A percentile compares a stretch with the other conserved stretches of the same genome.
Evolutionary conservation across 2,888 invertebrate genomes (phyloP).

Genomic region (Parnassius glacialis): DNA sequence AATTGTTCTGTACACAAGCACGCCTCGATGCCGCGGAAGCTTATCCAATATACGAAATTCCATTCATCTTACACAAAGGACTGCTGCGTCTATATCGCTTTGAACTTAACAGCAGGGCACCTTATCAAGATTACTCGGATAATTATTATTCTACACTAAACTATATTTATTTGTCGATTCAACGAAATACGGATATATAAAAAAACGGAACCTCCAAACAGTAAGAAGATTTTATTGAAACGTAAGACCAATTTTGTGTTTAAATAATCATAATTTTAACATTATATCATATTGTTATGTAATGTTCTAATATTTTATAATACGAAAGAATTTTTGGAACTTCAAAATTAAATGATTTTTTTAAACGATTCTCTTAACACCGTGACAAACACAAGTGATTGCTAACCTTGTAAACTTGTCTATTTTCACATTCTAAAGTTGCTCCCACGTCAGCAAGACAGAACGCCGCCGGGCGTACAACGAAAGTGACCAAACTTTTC

Average conservation of each 20-base stretch:
- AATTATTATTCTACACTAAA: not conserved
- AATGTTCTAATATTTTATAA: not conserved
- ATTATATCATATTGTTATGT: not conserved
- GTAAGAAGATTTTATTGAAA: not conserved
- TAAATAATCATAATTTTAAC: not conserved
- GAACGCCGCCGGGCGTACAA: conserved; percentile 42
- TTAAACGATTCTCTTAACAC: too few species aligned
- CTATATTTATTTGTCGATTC: not conserved
- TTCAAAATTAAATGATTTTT: too few species aligned
- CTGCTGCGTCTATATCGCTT: conserved; percentile 60
- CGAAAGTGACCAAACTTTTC: conserved; percentile 61
- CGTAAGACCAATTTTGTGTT: too few species aligned
- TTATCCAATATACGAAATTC: conserved; percentile 73
- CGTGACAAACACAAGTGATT: conserved; percentile 32
- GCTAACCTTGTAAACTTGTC: conserved; percentile 61
- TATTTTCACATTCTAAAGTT: conserved; percentile 64
- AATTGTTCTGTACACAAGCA: conserved; percentile 65
- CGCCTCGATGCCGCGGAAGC: conserved; percentile 45
- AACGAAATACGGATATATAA: not conserved
- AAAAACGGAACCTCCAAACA: not conserved
- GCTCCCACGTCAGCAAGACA: conserved; percentile 38
- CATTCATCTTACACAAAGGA: conserved; percentile 67
- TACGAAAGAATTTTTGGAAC: too few species aligned
- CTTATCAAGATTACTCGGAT: not conserved
- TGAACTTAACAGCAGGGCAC: conserved; percentile 25